These are phyloP conservation scores for Zaprionus lachaisei DNA, from an alignment of 1,140 invertebrate genomes.

Conservation along the genomic window DNA sequence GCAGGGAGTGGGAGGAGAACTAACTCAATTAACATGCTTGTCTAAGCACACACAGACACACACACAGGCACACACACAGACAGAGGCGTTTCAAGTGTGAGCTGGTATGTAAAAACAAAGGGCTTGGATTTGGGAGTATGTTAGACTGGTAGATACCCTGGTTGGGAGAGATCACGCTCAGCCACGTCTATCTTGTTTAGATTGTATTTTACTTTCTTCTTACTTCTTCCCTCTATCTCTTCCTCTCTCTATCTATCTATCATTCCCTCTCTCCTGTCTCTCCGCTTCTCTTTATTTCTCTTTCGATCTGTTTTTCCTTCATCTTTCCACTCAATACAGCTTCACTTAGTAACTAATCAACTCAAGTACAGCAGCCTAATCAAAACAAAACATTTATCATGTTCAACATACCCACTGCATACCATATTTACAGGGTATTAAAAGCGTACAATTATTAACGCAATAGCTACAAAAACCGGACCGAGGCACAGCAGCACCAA, in stretches of 20 bases:
- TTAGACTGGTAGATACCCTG: constrained; percentile 7
- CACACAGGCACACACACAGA: constrained; percentile 23
- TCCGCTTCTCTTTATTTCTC: background rate
- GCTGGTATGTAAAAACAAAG: constrained; percentile 17
- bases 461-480: constrained; percentile 25
- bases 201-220: no score
- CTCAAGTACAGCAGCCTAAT: background rate
- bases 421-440: constrained; percentile 10
- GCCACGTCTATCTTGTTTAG: no score
- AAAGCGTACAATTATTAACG: constrained; percentile 62
- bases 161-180: background rate
- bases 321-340: background rate
- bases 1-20: constrained; percentile 48
- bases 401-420: background rate
- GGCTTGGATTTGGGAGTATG: background rate
- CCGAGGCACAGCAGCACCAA: constrained; percentile 19
- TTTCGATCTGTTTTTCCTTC: background rate
- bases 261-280: no score
- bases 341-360: background rate
- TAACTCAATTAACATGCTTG: constrained; percentile 74
- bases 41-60: constrained; percentile 42
- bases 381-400: background rate
- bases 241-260: background rate
- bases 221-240: background rate
- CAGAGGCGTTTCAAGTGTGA: constrained; percentile 17